Conservation (phyloP, 2,888 invertebrate genomes). For the Pristionchus exspectatus region DNA sequence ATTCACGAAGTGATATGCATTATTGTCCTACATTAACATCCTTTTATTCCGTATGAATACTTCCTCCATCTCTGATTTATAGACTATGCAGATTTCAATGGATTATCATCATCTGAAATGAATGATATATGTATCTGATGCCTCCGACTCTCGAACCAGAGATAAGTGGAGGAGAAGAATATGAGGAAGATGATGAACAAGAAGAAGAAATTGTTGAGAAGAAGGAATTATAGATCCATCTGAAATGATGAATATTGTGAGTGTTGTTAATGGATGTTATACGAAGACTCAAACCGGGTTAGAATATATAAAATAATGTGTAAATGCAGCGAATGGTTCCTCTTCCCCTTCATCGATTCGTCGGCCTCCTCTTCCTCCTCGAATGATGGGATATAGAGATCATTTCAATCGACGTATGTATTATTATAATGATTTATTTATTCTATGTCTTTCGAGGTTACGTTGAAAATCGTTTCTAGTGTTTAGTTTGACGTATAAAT, state of each 20-base stretch:
- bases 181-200: neutral
- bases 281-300: neutral
- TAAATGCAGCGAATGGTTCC: constrained; percentile 5
- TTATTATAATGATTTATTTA: neutral
- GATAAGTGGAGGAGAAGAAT: constrained; percentile 15
- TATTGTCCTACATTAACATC: neutral
- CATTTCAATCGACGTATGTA: neutral
- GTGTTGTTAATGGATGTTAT: neutral
- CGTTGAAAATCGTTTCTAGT: too few species aligned
- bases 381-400: constrained; percentile 37
- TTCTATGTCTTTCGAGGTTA: too few species aligned
- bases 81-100: neutral
- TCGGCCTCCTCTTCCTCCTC: constrained; percentile 15
- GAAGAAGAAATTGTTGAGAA: constrained; percentile 31
- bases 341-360: constrained; percentile 15
- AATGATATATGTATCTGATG: constrained; percentile 47
- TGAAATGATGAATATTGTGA: constrained; percentile 44
- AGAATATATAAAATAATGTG: neutral
- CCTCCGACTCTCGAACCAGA: constrained; percentile 30
- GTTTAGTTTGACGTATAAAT: too few species aligned
- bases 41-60: neutral
- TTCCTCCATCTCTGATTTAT: neutral
- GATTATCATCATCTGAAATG: constrained; percentile 16
- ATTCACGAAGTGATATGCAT: neutral
- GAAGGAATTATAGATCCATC: constrained; percentile 21